Evolutionary conservation across 1,140 invertebrate species (phyloP), one percentile per base, ranked within the genome.

Genomic region (Leptonema lineaticorne): DNA sequence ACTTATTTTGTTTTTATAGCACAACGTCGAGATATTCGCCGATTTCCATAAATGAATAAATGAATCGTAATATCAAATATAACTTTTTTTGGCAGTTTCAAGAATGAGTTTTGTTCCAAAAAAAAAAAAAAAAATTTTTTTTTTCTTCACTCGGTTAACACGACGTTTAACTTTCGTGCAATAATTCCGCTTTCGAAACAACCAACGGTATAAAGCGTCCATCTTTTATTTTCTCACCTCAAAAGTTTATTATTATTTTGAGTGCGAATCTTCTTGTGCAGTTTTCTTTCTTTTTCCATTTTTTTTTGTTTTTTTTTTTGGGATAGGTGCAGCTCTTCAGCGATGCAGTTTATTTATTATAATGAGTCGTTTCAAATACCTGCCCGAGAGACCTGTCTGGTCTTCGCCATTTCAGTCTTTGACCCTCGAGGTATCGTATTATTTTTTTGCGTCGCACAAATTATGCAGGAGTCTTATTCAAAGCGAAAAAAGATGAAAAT

Each of bases 401-500:
- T 26, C 50, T 14, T 9, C 4, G 14, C 37, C 37, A 16, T 45
- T 45, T 53, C 50, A 53, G 50, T 53, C 50, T 53, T 53, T 53
- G 50, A 53, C 50, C 50, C 50, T 53, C 50, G 50, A 53, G 50
- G 50, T 24, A 24, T 53, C 57, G 28, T 11, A 33, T 59, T 59
- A 59, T 37, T 59, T 37, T 30, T 33, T 33, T 33, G 28, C 57
- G 28, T n/a, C 27, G 57, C 57, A 33, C n/a, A 59, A 59, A 59
- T 59, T 59, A 59, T 59, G 57, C 57, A 59, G 57, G 30, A 59
- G 50, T 53, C 50, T 53, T 24, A 24, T 53, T 53, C 50, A 53
- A 24, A 26, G 18, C 8, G 8, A 53, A 53, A 53, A 53, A 53
- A 26, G 22, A 53, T 1, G 20, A 53, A 24, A 53, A 53, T 59